A percentile compares a stretch with the other conserved stretches of the same genome.
Evolutionary conservation across 2,113 vertebrate species (phyloP).

Genomic region (Salminus brasiliensis): DNA sequence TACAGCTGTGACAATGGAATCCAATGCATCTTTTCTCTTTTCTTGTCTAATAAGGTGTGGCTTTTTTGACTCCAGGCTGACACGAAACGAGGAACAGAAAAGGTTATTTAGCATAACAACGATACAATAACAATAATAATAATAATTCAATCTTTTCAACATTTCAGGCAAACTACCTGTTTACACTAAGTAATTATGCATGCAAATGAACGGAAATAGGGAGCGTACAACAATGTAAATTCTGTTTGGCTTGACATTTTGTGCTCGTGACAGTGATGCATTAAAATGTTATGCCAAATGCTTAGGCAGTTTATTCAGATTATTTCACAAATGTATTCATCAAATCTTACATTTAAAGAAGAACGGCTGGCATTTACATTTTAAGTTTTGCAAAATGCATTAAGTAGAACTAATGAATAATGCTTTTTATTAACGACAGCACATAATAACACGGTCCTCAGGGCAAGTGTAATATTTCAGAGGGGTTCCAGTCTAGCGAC

Average conservation of each 20-base stretch:
- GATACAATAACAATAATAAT: background rate
- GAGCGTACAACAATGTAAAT: slow-evolving; percentile 59
- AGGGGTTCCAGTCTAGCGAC: slow-evolving; percentile 3
- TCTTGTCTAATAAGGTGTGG: background rate
- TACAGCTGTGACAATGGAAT: slow-evolving; percentile 46
- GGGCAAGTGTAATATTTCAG: slow-evolving; percentile 53
- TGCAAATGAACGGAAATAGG: slow-evolving; percentile 60
- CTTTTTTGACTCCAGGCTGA: too few species aligned
- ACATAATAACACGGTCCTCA: slow-evolving; percentile 58
- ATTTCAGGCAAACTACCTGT: background rate
- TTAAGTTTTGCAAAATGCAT: slow-evolving; percentile 65
- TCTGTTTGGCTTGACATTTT: slow-evolving; percentile 64
- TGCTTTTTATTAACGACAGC: slow-evolving; percentile 62
- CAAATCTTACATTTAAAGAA: slow-evolving; percentile 32
- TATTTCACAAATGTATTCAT: slow-evolving; percentile 66
- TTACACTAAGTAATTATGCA: slow-evolving; percentile 15
- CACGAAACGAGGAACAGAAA: too few species aligned
- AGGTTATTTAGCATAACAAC: too few species aligned
- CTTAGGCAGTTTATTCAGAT: slow-evolving; percentile 70
- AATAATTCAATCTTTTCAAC: slow-evolving; percentile 30
- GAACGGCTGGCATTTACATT: slow-evolving; percentile 69
- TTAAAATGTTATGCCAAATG: slow-evolving; percentile 68
- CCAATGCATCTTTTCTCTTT: slow-evolving; percentile 20
- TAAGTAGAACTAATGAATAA: slow-evolving; percentile 59
- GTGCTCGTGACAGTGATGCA: slow-evolving; percentile 65